phyloP scores from a whole-genome alignment of 2,888 invertebrate species.

The Drosophila peninsularis region DNA sequence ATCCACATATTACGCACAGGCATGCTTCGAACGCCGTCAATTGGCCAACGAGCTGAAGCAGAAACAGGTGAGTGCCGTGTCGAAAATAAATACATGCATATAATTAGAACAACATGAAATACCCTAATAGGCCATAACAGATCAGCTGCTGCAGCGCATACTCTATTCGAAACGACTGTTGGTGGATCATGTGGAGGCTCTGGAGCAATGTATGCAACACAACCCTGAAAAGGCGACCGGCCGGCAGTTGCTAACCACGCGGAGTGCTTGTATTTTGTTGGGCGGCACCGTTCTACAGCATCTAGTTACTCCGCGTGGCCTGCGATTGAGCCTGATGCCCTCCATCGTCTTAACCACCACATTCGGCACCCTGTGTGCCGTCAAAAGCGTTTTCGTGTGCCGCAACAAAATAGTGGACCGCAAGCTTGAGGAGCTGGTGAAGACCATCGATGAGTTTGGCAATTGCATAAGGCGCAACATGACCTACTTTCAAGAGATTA shows the following conservation, averaged over 20 bases:
- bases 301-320: slow-evolving; percentile 74
- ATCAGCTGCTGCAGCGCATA: slow-evolving; percentile 76
- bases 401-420: slow-evolving; percentile 82
- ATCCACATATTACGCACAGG: slow-evolving; percentile 26
- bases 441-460: slow-evolving; percentile 83
- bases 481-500: slow-evolving; percentile 84
- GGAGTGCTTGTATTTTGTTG: slow-evolving; percentile 77
- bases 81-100: slow-evolving; percentile 17
- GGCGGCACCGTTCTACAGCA: slow-evolving; percentile 79
- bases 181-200: slow-evolving; percentile 83
- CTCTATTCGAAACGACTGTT: slow-evolving; percentile 83
- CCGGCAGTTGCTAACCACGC: slow-evolving; percentile 72
- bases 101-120: neutral
- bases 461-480: slow-evolving; percentile 83
- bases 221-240: slow-evolving; percentile 11
- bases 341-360: slow-evolving; percentile 74
- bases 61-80: slow-evolving; percentile 72
- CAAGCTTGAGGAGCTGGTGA: slow-evolving; percentile 81
- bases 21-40: slow-evolving; percentile 48
- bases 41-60: slow-evolving; percentile 80
- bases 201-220: slow-evolving; percentile 79
- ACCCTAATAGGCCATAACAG: slow-evolving; percentile 68
- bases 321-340: slow-evolving; percentile 76
- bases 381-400: slow-evolving; percentile 80
- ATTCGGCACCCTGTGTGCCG: slow-evolving; percentile 77